Evolutionary conservation across 2,888 invertebrate genomes (phyloP), one percentile per base, ranked within the genome.

Genomic region (Parapristionchus giblindavisi): DNA sequence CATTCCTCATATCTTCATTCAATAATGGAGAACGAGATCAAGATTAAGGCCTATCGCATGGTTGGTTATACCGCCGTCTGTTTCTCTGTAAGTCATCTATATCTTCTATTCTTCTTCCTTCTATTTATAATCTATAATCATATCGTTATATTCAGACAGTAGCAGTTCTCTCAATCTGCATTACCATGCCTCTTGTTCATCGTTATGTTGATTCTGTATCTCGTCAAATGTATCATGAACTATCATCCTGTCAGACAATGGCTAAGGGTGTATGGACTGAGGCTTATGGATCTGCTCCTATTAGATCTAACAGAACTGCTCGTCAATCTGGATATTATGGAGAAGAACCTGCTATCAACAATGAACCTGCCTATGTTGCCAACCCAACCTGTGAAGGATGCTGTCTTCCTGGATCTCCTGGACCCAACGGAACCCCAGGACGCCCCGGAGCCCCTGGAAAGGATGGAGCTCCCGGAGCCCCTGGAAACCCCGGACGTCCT

Each of bases 401-500:
- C 78, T 84, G 84, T 77, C 81, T 84, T 17, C 83, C 83, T 61
- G 84, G 84, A 78, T 80, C 83, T n/a, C 81, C 83, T 68, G 84
- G 86, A 75, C 84, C 85, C 71, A 79, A 80, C 54, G 86, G 86
- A 78, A 79, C 85, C 51, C 82, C 86, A 71, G 86, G 86, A 75
- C 78, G 78, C 43, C 82, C 81, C 32, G 87, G 87, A 63, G 76
- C 81, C 27, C 87, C 87, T 68, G 87, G 86, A 77, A 84, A 83
- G 78, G 85, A 85, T 63, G 86, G 85, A 79, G 84, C 87, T 65
- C 85, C 86, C 36, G 87, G 87, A 76, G 80, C 84, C 56, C 86
- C 86, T 70, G 87, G 87, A 77, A 86, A 85, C 77, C 86, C 86
- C 72, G 86, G 86, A 76, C 82, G 86, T 75, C 86, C 86, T 71